These are phyloP conservation scores for Uria aalge DNA, from an alignment of 2,113 vertebrate genomes.

Conservation along the genomic window DNA sequence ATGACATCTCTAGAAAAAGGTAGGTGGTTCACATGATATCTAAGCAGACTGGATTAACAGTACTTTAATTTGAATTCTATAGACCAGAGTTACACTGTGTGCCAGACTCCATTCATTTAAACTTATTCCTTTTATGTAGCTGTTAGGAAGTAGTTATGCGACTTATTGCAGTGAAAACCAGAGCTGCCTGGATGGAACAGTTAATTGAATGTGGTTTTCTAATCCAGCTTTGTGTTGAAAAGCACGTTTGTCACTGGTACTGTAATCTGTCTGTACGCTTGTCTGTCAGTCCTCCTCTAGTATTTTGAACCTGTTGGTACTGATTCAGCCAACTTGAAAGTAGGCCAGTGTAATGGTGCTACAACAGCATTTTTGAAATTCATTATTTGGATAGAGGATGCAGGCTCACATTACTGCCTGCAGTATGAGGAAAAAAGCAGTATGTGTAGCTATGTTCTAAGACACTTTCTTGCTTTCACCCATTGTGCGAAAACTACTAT, in stretches of 20 bases:
- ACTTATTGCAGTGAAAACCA: neutral
- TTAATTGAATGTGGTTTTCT: neutral
- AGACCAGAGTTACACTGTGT: neutral
- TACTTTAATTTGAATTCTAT: neutral
- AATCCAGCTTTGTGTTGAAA: neutral
- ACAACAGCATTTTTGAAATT: neutral
- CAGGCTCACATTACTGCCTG: neutral
- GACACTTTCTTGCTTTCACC: neutral
- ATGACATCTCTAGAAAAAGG: conserved; percentile 58
- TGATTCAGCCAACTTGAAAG: neutral
- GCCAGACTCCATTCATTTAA: neutral
- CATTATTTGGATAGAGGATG: neutral
- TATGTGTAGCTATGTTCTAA: neutral
- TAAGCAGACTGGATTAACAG: neutral
- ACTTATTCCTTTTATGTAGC: neutral
- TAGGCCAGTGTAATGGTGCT: neutral
- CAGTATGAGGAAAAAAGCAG: neutral
- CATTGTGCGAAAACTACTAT: neutral
- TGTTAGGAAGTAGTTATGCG: neutral
- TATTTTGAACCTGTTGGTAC: neutral
- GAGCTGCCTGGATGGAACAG: neutral
- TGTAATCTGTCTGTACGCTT: neutral
- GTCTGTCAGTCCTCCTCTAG: neutral
- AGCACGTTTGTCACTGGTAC: neutral
- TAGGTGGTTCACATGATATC: neutral